Conservation (phyloP, 2,113 vertebrate species). For the Peromyscus polionotus region DNA sequence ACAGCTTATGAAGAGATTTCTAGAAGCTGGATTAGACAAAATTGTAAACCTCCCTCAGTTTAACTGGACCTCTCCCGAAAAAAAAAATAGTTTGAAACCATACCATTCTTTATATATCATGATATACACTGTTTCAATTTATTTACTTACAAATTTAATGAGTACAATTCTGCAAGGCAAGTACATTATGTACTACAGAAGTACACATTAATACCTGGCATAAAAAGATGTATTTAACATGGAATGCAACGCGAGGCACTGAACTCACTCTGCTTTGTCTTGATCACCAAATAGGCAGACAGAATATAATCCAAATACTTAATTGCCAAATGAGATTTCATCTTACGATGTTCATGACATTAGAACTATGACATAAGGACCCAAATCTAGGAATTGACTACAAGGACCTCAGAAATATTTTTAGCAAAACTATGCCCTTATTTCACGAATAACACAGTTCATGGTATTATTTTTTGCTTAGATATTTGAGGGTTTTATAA, state of each 20-base stretch:
- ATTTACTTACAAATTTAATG: conserved; percentile 51
- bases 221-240: conserved; percentile 1
- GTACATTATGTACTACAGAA: background rate
- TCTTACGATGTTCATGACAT: background rate
- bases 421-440: conserved; percentile 30
- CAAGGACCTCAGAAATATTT: conserved; percentile 1
- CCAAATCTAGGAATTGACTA: conserved; percentile 24
- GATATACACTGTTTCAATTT: background rate
- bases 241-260: background rate
- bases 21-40: conserved; percentile 33
- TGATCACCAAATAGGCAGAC: conserved; percentile 16
- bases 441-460: conserved; percentile 50
- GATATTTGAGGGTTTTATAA: background rate
- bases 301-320: conserved; percentile 5
- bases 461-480: conserved; percentile 51
- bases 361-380: background rate
- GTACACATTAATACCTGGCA: background rate
- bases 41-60: background rate
- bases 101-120: conserved; percentile 44
- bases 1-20: background rate
- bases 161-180: conserved; percentile 48
- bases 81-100: conserved; percentile 31
- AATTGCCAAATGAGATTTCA: conserved; percentile 20
- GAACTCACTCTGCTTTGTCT: background rate
- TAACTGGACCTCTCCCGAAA: conserved; percentile 33